phyloP scores from a whole-genome alignment of 2,888 invertebrate species.

The Liodrosophila aerea region DNA sequence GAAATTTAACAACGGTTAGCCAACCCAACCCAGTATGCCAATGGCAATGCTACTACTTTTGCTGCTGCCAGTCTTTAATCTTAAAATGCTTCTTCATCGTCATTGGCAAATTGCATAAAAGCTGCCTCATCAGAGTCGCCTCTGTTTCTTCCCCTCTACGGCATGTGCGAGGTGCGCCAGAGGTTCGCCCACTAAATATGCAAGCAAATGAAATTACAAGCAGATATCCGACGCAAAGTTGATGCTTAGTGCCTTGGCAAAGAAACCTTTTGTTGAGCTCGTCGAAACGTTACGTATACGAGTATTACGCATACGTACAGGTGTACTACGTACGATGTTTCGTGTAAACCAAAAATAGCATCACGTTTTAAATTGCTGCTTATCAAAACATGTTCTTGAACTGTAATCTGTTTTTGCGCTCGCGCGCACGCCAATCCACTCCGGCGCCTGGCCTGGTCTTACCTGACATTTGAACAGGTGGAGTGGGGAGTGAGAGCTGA shows the following conservation, averaged over 20 bases:
- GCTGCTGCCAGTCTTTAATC: slow-evolving; percentile 1
- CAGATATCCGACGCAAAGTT: slow-evolving; percentile 6
- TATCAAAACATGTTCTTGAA: slow-evolving; percentile 77
- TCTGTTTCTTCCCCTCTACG: too few species aligned
- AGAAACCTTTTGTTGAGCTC: slow-evolving; percentile 49
- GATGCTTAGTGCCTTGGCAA: not conserved
- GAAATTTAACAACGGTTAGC: too few species aligned
- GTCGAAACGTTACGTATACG: slow-evolving; percentile 19
- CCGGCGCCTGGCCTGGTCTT: slow-evolving; percentile 23
- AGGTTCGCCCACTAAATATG: slow-evolving; percentile 51
- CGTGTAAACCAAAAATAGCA: slow-evolving; percentile 73
- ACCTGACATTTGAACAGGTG: slow-evolving; percentile 22
- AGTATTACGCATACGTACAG: not conserved
- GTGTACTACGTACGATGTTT: slow-evolving; percentile 17
- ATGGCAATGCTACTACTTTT: not conserved
- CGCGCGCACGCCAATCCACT: slow-evolving; percentile 51
- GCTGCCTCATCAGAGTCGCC: slow-evolving; percentile 39
- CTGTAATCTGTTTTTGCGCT: slow-evolving; percentile 76
- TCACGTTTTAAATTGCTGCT: slow-evolving; percentile 79
- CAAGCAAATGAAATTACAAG: slow-evolving; percentile 63
- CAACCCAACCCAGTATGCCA: too few species aligned
- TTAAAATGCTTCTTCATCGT: slow-evolving; percentile 37
- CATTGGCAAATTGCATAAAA: slow-evolving; percentile 54
- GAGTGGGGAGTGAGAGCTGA: not conserved
- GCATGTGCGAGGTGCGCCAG: slow-evolving; percentile 6